Percentiles rank a stretch among this genome's conserved stretches.
These are phyloP conservation scores for Takifugu rubripes DNA, from an alignment of 2,797 vertebrate genomes.

Conservation along the genomic window DNA sequence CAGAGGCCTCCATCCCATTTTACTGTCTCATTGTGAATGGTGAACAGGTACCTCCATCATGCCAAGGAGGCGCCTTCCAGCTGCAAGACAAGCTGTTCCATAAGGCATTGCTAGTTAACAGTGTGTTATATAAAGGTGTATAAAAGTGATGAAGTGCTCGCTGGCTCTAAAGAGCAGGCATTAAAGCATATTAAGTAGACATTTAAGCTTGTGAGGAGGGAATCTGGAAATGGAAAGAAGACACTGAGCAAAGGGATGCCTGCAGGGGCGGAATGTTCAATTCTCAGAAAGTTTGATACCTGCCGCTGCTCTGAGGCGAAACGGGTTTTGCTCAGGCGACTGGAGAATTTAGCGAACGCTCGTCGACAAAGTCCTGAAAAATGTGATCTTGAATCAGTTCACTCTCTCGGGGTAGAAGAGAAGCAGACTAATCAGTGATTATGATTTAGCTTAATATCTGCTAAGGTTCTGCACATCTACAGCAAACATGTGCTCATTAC, in stretches of 20 bases:
- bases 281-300: constrained; percentile 69
- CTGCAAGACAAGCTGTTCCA: constrained; percentile 81
- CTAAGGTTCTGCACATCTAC: too few species aligned
- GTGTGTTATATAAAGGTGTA: constrained; percentile 87
- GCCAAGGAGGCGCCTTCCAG: constrained; percentile 73
- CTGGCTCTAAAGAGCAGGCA: constrained; percentile 81
- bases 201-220: constrained; percentile 82
- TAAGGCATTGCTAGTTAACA: constrained; percentile 84
- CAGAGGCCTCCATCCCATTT: constrained; percentile 76
- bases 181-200: constrained; percentile 88
- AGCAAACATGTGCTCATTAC: too few species aligned
- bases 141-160: constrained; percentile 84
- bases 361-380: constrained; percentile 10
- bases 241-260: constrained; percentile 74
- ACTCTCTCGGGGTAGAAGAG: constrained; percentile 8
- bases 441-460: too few species aligned
- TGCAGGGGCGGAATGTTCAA: constrained; percentile 63
- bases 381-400: not conserved
- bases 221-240: constrained; percentile 78
- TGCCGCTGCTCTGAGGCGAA: constrained; percentile 45
- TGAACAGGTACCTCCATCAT: constrained; percentile 82
- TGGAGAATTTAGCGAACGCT: constrained; percentile 33
- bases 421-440: too few species aligned
- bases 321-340: constrained; percentile 43
- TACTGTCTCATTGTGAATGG: constrained; percentile 82